Conservation (phyloP, 35 echinoderm and acorn worm species). For the Anneissia japonica region DNA sequence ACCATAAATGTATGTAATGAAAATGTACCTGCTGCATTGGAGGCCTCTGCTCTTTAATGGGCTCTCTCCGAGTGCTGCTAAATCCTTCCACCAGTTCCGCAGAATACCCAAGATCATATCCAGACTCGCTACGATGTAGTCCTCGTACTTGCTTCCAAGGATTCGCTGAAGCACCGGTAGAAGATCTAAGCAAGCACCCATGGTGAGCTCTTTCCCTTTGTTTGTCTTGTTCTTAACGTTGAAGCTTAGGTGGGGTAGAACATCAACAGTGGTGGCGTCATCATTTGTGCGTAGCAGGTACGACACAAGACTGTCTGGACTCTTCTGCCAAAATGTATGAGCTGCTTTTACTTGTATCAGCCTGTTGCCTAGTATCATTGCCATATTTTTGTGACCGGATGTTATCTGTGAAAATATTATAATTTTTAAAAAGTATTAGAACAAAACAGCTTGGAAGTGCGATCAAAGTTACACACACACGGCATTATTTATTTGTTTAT, state of each 20-base stretch:
- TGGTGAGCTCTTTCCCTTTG: conserved; percentile 45
- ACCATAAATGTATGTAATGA: too few relatives aligned
- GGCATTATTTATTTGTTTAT: too few relatives aligned
- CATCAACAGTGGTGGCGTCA: conserved; percentile 81
- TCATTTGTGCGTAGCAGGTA: conserved; percentile 80
- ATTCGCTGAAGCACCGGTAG: conserved; percentile 66
- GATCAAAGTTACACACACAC: too few relatives aligned
- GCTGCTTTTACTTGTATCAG: conserved; percentile 73
- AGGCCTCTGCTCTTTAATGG: conserved; percentile 13
- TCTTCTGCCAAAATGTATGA: conserved; percentile 80
- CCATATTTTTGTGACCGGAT: conserved; percentile 63
- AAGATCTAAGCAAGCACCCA: conserved; percentile 83
- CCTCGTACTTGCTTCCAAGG: conserved; percentile 88
- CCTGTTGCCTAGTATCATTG: conserved; percentile 64
- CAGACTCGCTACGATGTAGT: conserved; percentile 69
- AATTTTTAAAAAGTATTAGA: too few relatives aligned
- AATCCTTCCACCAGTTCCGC: conserved; percentile 62
- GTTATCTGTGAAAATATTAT: conserved; percentile 46
- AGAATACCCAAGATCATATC: conserved; percentile 71
- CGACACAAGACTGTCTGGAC: conserved; percentile 63
- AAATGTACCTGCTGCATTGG: conserved; percentile 66
- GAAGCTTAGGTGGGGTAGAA: conserved; percentile 52
- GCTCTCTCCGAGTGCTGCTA: conserved; percentile 28
- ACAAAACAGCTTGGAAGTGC: too few relatives aligned
- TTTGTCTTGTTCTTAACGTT: conserved; percentile 52